Evolutionary conservation across 2,888 invertebrate species (phyloP), one percentile per base, ranked within the genome.

Genomic region (Pemphredon lugubris): DNA sequence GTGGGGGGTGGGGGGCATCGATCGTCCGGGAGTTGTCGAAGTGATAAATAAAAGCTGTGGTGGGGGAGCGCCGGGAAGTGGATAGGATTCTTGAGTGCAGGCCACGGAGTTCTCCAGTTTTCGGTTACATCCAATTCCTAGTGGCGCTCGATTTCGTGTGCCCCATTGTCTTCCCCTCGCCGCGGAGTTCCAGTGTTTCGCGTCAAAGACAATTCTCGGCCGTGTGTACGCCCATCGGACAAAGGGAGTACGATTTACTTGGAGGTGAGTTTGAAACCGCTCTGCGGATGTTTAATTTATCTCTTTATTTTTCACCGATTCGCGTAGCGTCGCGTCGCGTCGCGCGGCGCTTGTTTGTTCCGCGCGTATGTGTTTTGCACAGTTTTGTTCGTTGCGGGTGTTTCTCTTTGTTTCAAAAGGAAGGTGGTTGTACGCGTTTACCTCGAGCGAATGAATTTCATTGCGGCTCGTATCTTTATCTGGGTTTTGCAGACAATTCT

Each of bases 91-190:
- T 30, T 6, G 30, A 30, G 9, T 9, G n/a, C 40, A 58, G 54
- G 58, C 57, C 16, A 57, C 16, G 39, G 13, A 42, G 37, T 66
- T 40, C 37, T 23, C 30, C 34, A 50, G 30, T 37, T 57, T 44
- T 55, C 18, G 32, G 37, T 39, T 34, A 34, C 34, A 34, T 34
- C 34, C 34, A 34, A 9, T 34, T 34, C 26, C n/a, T 55, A 23
- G 39, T 5, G 26, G 44, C 51, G 64, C 54, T 74, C 64, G 54
- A 77, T 74, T 77, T 61, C 61, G 61, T 26, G 64, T n/a, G n/a
- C n/a, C n/a, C 40, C 60, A 75, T 79, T 77, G 65, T 77, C 53
- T 54, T n/a, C 7, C 20, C 11, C 23, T 11, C 34, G 30, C 47
- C 32, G 50, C 42, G 54, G 54, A 37, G 57, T 32, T n/a, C 55